These are phyloP conservation scores for Pleuronectes platessa DNA, from an alignment of 2,113 vertebrate genomes.

Conservation along the genomic window DNA sequence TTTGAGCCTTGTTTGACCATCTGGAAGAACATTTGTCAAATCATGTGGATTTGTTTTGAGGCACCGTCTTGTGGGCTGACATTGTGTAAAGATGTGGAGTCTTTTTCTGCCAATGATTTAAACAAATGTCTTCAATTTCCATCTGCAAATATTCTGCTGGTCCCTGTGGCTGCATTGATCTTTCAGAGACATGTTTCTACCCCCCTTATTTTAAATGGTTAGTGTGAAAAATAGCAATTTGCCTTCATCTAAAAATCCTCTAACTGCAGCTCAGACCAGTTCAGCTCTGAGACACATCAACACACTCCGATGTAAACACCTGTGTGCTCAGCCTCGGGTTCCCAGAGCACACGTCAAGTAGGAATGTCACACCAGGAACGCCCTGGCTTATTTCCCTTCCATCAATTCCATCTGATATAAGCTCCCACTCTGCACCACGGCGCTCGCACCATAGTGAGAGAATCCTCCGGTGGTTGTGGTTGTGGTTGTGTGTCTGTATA, in stretches of 20 bases:
- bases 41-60: constrained; percentile 1
- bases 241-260: background rate
- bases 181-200: background rate
- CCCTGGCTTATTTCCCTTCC: constrained; percentile 8
- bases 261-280: background rate
- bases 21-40: constrained; percentile 16
- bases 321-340: constrained; percentile 37
- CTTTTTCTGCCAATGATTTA: constrained; percentile 1
- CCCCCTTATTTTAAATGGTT: background rate
- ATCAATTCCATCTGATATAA: constrained; percentile 5
- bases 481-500: constrained; percentile 31
- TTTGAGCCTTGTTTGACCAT: constrained; percentile 7
- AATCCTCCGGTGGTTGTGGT: constrained; percentile 46
- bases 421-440: constrained; percentile 28
- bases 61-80: background rate
- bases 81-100: background rate
- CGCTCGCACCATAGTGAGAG: constrained; percentile 41
- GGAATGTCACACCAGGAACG: constrained; percentile 52
- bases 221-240: too few species aligned
- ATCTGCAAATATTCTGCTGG: constrained; percentile 24
- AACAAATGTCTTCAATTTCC: constrained; percentile 51
- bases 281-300: constrained; percentile 5
- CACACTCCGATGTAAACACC: constrained; percentile 33
- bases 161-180: background rate
- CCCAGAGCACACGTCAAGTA: constrained; percentile 47